phyloP scores from a whole-genome alignment of 2,113 vertebrate genomes.

The Eira barbara region DNA sequence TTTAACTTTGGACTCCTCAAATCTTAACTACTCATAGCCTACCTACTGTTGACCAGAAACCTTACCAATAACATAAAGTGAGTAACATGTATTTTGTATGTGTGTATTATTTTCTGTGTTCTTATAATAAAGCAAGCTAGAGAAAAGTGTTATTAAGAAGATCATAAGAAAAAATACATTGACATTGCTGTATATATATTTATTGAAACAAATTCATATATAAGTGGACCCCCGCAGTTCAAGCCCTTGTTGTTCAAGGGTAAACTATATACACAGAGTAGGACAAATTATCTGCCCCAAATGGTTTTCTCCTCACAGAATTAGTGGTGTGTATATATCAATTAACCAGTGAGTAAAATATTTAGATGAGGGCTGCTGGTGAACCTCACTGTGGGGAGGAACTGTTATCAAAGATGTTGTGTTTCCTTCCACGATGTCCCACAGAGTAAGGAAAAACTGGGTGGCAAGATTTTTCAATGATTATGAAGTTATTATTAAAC shows the following conservation, averaged over 20 bases:
- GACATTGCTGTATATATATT: background rate
- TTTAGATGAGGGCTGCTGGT: fast-evolving
- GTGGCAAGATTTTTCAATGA: fast-evolving
- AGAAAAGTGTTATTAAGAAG: background rate
- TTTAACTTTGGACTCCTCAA: background rate
- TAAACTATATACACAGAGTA: background rate
- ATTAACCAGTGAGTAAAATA: background rate
- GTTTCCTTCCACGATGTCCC: fast-evolving
- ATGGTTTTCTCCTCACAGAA: too few species aligned
- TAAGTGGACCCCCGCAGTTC: background rate
- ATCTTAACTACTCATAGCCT: background rate
- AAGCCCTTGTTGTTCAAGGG: background rate
- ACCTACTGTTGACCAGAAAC: background rate
- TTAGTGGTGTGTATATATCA: too few species aligned
- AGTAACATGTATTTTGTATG: background rate
- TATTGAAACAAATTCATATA: background rate
- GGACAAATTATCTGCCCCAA: background rate
- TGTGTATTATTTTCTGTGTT: background rate
- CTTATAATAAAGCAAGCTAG: background rate
- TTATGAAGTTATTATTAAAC: background rate
- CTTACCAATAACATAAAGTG: background rate
- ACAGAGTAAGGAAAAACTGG: fast-evolving
- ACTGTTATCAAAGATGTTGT: fast-evolving
- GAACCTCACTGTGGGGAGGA: too few species aligned
- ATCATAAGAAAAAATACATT: background rate